phyloP scores from a whole-genome alignment of 2,113 vertebrate species.

The Leptobrachium leishanense region DNA sequence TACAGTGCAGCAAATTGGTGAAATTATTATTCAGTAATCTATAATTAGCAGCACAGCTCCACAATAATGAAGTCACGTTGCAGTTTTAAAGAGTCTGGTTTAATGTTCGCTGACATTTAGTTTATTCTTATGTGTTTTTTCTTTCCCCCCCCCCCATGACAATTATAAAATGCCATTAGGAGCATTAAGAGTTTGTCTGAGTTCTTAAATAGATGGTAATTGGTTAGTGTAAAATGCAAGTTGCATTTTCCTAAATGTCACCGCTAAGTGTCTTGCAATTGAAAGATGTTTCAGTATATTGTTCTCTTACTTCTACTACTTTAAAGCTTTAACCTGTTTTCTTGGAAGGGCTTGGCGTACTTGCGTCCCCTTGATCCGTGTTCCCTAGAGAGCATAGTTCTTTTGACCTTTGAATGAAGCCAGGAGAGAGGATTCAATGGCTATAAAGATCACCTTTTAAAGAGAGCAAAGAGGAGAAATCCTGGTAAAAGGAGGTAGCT shows the following conservation, averaged over 20 bases:
- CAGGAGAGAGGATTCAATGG: conserved; percentile 29
- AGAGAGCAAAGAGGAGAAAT: conserved; percentile 27
- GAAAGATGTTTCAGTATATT: conserved; percentile 47
- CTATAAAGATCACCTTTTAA: conserved; percentile 38
- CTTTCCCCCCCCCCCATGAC: background rate
- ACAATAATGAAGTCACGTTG: conserved; percentile 3
- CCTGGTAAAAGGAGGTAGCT: conserved; percentile 3
- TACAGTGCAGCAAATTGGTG: too few relatives aligned
- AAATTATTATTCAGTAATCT: background rate
- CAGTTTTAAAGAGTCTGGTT: conserved; percentile 26
- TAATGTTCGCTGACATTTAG: conserved; percentile 14
- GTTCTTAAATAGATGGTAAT: conserved; percentile 60
- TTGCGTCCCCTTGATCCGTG: conserved; percentile 44
- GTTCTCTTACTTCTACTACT: conserved; percentile 46
- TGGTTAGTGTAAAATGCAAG: conserved; percentile 52
- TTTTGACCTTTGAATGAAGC: conserved; percentile 4
- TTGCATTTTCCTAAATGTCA: conserved; percentile 61
- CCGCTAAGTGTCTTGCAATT: conserved; percentile 47
- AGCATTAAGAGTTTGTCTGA: conserved; percentile 56
- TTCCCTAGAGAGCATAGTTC: conserved; percentile 14
- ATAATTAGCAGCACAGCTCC: background rate
- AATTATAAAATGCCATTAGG: conserved; percentile 60
- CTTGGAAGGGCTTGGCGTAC: conserved; percentile 39
- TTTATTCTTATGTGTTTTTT: background rate
- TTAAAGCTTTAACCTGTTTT: conserved; percentile 47